Conservation (phyloP, 2,113 vertebrate genomes). For the Falco punctatus region DNA sequence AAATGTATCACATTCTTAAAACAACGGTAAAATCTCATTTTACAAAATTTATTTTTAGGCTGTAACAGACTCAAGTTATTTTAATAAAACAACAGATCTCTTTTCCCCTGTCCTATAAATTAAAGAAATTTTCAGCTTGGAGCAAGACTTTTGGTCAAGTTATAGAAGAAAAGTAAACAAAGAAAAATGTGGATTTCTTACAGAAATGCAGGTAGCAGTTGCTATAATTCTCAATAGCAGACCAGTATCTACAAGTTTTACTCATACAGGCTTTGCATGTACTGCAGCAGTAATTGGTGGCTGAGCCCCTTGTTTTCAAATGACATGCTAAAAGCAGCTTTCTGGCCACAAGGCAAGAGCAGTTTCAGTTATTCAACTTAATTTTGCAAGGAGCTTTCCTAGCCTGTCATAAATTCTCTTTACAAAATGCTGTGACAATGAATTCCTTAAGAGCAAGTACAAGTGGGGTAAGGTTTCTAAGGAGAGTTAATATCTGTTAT, state of each 20-base stretch:
- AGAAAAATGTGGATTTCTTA: not conserved
- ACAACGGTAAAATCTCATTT: not conserved
- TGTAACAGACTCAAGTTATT: not conserved
- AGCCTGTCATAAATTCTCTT: constrained; percentile 24
- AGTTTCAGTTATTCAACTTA: constrained; percentile 17
- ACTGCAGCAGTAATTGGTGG: not conserved
- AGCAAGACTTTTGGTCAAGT: not conserved
- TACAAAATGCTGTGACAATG: not conserved
- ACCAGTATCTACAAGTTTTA: not conserved
- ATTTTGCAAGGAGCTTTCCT: constrained; percentile 16
- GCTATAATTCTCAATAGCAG: not conserved
- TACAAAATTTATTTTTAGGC: not conserved
- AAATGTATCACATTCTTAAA: not conserved
- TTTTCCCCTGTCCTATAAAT: not conserved
- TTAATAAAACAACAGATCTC: not conserved
- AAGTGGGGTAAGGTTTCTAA: constrained; percentile 3
- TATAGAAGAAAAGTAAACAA: not conserved
- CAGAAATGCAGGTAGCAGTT: not conserved
- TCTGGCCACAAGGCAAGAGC: constrained; percentile 15
- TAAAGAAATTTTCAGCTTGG: not conserved
- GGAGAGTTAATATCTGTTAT: constrained; percentile 19
- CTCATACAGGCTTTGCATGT: not conserved
- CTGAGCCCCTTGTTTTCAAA: constrained; percentile 23
- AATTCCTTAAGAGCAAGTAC: constrained; percentile 35
- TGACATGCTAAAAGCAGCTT: constrained; percentile 18